phyloP scores from a whole-genome alignment of 2,113 vertebrate genomes.

The Tauraco erythrolophus region DNA sequence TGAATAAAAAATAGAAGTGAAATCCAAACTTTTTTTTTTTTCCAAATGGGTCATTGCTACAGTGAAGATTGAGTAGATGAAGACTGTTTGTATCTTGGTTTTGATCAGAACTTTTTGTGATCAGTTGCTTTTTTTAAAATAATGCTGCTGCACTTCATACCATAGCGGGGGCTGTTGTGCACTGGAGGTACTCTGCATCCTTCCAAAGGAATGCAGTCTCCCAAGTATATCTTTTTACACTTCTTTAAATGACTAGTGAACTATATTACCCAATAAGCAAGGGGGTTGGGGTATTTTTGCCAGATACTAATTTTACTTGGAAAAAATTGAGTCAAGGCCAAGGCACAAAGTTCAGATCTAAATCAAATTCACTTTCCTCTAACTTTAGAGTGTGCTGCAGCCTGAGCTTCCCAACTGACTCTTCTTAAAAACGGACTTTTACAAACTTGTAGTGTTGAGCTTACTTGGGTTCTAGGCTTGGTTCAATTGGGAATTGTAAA shows the following conservation, averaged over 20 bases:
- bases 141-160: neutral
- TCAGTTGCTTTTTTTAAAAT: neutral
- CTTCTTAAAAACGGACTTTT: neutral
- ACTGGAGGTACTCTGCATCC: neutral
- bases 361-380: constrained; percentile 27
- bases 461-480: neutral
- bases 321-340: constrained; percentile 11
- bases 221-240: constrained; percentile 36
- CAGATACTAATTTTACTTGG: constrained; percentile 37
- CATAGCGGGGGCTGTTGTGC: neutral
- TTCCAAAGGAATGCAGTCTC: constrained; percentile 32
- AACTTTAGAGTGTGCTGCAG: neutral
- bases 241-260: constrained; percentile 11
- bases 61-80: constrained; percentile 53
- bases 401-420: neutral
- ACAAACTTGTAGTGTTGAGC: neutral
- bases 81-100: constrained; percentile 30
- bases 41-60: constrained; percentile 67
- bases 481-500: neutral
- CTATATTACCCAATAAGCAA: constrained; percentile 34
- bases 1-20: constrained; percentile 77
- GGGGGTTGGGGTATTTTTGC: constrained; percentile 7
- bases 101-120: constrained; percentile 26
- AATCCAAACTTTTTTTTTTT: constrained; percentile 64
- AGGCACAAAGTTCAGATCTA: constrained; percentile 36